These are phyloP conservation scores for Celastrina argiolus DNA, from an alignment of 2,888 invertebrate genomes.

Conservation along the genomic window DNA sequence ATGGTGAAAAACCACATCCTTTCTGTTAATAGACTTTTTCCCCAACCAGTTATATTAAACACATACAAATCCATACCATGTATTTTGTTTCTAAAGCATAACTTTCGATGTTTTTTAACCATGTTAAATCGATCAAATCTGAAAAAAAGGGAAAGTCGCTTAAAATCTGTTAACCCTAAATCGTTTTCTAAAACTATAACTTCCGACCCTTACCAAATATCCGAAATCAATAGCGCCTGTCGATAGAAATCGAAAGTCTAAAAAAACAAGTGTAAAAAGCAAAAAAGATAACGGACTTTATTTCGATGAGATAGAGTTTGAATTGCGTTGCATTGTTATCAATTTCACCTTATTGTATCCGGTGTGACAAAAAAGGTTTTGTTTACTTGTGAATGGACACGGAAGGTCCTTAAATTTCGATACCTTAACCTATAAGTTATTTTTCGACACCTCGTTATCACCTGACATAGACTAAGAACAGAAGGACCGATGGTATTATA, in stretches of 20 bases:
- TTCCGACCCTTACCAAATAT: constrained; percentile 36
- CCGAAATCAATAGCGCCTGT: constrained; percentile 30
- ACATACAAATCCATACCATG: background rate
- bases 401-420: constrained; percentile 60
- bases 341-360: constrained; percentile 6
- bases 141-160: constrained; percentile 21
- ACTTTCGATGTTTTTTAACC: background rate
- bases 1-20: no score
- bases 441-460: constrained; percentile 59
- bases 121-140: background rate
- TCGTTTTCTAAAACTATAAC: constrained; percentile 36
- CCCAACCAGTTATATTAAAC: no score
- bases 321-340: background rate
- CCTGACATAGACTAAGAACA: constrained; percentile 45
- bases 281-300: constrained; percentile 21
- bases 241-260: constrained; percentile 39
- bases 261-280: background rate
- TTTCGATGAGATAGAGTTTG: background rate
- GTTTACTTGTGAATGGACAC: constrained; percentile 22
- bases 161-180: constrained; percentile 24
- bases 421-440: constrained; percentile 58
- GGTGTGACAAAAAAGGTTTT: constrained; percentile 16
- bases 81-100: background rate
- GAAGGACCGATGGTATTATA: background rate
- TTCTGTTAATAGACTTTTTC: no score